Conservation (phyloP, 2,888 invertebrate genomes). For the Sipha maydis region DNA sequence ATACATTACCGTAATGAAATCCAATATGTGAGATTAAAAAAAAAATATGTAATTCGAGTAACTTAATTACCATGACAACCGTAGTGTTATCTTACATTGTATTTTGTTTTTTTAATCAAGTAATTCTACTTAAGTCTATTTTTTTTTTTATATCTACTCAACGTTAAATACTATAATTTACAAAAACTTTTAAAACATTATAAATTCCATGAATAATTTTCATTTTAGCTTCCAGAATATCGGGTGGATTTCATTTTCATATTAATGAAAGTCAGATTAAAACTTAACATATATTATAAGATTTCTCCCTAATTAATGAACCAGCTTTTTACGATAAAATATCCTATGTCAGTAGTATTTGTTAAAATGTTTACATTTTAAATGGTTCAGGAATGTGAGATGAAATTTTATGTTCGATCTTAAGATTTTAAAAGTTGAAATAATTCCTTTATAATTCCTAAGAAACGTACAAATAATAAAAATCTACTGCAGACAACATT, state of each 20-base stretch:
- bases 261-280: conserved; percentile 29
- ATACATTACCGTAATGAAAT: conserved; percentile 53
- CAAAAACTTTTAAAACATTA: conserved; percentile 43
- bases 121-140: conserved; percentile 17
- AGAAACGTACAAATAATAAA: neutral
- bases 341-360: neutral
- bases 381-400: neutral
- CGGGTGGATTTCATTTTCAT: conserved; percentile 38
- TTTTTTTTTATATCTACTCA: neutral
- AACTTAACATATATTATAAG: conserved; percentile 21
- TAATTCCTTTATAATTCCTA: neutral
- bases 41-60: conserved; percentile 36
- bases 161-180: conserved; percentile 41
- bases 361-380: neutral
- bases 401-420: conserved; percentile 13
- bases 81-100: conserved; percentile 38
- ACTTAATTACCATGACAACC: conserved; percentile 11
- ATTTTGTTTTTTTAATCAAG: conserved; percentile 36
- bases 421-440: too few relatives aligned
- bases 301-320: conserved; percentile 36
- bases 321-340: conserved; percentile 24
- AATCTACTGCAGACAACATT: neutral
- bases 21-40: conserved; percentile 54
- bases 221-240: conserved; percentile 36
- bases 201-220: conserved; percentile 33